phyloP scores from a whole-genome alignment of 2,113 vertebrate species.

The Gnathonemus longibarbis region DNA sequence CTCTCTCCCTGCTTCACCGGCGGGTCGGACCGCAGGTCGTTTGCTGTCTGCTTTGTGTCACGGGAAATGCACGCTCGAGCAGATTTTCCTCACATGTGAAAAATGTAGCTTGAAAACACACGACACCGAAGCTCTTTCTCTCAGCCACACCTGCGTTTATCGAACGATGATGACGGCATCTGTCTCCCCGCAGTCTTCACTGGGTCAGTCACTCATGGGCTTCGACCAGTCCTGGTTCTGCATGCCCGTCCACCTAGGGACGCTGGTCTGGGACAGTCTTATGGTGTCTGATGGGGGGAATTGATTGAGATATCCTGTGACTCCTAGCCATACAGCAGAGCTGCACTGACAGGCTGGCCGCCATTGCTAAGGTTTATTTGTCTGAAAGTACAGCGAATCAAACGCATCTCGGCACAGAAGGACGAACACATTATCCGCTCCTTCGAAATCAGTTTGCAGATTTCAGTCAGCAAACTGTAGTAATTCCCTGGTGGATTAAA shows the following conservation, averaged over 20 bases:
- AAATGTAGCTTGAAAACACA: background rate
- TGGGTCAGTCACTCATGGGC: background rate
- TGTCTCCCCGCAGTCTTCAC: background rate
- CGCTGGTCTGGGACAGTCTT: background rate
- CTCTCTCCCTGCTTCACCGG: background rate
- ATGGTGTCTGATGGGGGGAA: background rate
- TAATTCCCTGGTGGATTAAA: constrained; percentile 1
- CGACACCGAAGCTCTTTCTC: background rate
- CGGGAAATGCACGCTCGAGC: background rate
- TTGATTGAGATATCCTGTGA: background rate
- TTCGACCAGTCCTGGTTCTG: background rate
- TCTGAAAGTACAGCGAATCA: background rate
- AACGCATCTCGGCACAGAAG: background rate
- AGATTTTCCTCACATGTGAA: background rate
- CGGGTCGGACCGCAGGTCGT: background rate
- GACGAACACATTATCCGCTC: background rate
- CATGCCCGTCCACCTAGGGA: background rate
- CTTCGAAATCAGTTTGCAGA: background rate
- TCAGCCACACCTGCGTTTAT: background rate
- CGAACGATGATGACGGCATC: background rate
- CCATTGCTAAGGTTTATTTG: background rate
- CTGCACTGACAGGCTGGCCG: background rate
- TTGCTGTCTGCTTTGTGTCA: background rate
- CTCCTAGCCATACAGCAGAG: background rate
- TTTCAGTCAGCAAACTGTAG: background rate